These are phyloP conservation scores for Sebastes matsubarae DNA, from an alignment of 2,797 vertebrate species.

Conservation along the genomic window DNA sequence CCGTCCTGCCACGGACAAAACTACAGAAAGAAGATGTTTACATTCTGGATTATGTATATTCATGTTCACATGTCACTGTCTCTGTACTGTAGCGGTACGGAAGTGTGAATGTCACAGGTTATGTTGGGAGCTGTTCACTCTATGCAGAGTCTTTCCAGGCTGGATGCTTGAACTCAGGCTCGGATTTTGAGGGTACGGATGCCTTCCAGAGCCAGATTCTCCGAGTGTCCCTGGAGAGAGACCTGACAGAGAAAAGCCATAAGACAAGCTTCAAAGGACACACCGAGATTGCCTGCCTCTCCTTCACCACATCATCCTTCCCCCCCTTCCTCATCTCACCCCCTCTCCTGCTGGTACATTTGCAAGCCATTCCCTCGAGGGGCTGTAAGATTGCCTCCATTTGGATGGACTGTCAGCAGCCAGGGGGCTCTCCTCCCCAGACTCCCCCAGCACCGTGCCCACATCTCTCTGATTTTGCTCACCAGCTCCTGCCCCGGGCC, in stretches of 20 bases:
- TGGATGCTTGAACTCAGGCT: slow-evolving; percentile 50
- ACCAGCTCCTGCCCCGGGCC: slow-evolving; percentile 52
- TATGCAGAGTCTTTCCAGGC: slow-evolving; percentile 28
- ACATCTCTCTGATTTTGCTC: slow-evolving; percentile 55
- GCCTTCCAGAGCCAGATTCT: slow-evolving; percentile 60
- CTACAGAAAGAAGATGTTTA: slow-evolving; percentile 2
- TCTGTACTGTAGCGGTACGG: neutral
- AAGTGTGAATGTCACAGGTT: slow-evolving; percentile 39
- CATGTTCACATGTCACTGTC: slow-evolving; percentile 7
- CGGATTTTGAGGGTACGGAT: slow-evolving; percentile 39
- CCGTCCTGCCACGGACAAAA: neutral
- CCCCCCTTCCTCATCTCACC: neutral
- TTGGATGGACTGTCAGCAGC: slow-evolving; percentile 64
- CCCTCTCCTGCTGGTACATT: slow-evolving; percentile 54
- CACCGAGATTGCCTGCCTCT: slow-evolving; percentile 73
- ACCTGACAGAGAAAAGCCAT: slow-evolving; percentile 77
- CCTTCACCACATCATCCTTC: slow-evolving; percentile 45
- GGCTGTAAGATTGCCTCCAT: slow-evolving; percentile 67
- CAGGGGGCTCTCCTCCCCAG: slow-evolving; percentile 55
- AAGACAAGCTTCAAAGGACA: slow-evolving; percentile 82
- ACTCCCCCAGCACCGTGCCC: slow-evolving; percentile 38
- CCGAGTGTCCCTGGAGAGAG: slow-evolving; percentile 65
- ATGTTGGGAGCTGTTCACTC: slow-evolving; percentile 7
- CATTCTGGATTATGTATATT: neutral
- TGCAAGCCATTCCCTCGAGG: slow-evolving; percentile 73